phyloP scores from a whole-genome alignment of 2,113 vertebrate genomes.

The Clarias magur region DNA sequence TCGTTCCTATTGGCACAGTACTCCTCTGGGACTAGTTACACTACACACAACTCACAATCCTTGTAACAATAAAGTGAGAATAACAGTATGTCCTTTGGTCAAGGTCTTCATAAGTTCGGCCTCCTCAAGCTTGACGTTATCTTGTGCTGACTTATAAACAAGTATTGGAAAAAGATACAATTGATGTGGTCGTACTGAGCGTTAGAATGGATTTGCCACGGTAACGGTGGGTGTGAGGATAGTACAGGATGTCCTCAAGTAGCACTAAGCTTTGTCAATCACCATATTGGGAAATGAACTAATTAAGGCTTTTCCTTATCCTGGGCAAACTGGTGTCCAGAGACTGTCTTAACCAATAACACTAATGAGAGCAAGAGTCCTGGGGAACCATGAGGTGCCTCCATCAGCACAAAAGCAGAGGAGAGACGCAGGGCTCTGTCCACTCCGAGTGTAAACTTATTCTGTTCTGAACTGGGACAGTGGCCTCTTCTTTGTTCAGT shows the following conservation, averaged over 20 bases:
- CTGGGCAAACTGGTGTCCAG: slow-evolving; percentile 65
- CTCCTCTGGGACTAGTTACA: background rate
- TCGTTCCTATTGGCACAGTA: background rate
- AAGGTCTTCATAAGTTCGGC: background rate
- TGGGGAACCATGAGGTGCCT: slow-evolving; percentile 42
- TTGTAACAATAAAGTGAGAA: background rate
- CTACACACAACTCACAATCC: background rate
- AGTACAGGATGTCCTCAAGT: slow-evolving; percentile 55
- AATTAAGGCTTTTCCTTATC: slow-evolving; percentile 72
- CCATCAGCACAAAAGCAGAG: slow-evolving; percentile 47
- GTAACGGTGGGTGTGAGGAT: slow-evolving; percentile 22
- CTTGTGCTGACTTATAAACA: background rate
- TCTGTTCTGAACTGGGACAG: slow-evolving; percentile 50
- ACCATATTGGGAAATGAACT: slow-evolving; percentile 67
- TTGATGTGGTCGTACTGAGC: background rate
- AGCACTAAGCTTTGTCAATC: slow-evolving; percentile 60
- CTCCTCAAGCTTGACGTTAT: background rate
- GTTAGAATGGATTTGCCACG: slow-evolving; percentile 22
- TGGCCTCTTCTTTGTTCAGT: slow-evolving; percentile 54
- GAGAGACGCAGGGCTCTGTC: slow-evolving; percentile 32
- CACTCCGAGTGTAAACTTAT: slow-evolving; percentile 42
- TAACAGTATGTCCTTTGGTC: background rate
- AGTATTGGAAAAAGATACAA: background rate
- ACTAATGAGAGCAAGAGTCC: slow-evolving; percentile 63
- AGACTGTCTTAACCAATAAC: slow-evolving; percentile 67